Base-by-base conservation (phyloP, 2,797 vertebrate genomes). In the Rhinophrynus dorsalis region DNA sequence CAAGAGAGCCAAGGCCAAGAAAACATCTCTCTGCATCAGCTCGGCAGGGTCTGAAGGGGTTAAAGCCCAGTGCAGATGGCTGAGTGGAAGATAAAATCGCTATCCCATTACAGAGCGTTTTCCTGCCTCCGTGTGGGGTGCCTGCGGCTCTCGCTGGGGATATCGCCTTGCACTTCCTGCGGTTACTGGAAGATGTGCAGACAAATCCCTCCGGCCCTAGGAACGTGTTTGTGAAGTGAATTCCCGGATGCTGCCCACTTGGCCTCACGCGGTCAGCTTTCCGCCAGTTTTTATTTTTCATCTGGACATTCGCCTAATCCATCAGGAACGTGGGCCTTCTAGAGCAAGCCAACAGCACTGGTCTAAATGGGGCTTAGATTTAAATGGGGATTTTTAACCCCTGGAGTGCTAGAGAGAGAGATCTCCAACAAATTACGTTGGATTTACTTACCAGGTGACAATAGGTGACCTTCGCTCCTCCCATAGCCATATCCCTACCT, bases 161-260 rank as follows among this genome's bases (percentile, higher is more conserved):
- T 73, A 73, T 73, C 54, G 35, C 48, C 54, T 73, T 73, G 54
- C 69, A 59, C 59, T 73, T 73, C 62, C 62, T 73, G 54, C 33
- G 62, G 69, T 73, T 73, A 73, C 69, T 65, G 69, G 69, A 73
- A 73, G 61, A 73, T 33, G 35, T 52, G 52, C 54, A 65, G 69
- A 66, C 61, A 65, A 65, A 58, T 73, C 69, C 62, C 69, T 24
- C 24, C 10, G 54, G 61, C 50, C 20, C 9, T 35, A 32, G 44
- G 54, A 54, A 33, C 44, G 55, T 73, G 61, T 73, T 59, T 73
- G 35, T 52, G 62, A 73, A 58, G 50, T 52, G 30, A 62, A 66
- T 73, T 73, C 69, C 69, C 27, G 61, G 56, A 73, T 11, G 45
- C n/a, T 30, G 54, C 54, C 45, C 50, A 44, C 15, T 59, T 37